Evolutionary conservation across 1,140 invertebrate species (phyloP), one percentile per base, ranked within the genome.

Genomic region (Reticulitermes speratus): DNA sequence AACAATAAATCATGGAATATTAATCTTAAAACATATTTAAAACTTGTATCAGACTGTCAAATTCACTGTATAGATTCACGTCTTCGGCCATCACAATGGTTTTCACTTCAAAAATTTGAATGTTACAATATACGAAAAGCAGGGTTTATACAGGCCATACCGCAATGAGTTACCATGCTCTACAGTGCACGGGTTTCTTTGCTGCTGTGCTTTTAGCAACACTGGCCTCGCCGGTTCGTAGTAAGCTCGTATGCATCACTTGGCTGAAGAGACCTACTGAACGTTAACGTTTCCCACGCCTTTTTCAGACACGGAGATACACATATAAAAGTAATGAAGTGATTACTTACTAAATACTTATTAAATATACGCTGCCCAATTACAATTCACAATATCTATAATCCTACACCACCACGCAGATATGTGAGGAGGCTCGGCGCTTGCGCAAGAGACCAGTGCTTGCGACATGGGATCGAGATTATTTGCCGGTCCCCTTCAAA

Each of bases 351-450:
- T 75, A 75, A 30, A 11, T 75, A 85, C 87, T 23, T 52, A 65
- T n/a, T 81, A 44, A 86, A 44, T 69, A 69, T 75, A 75, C 11
- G 16, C 86, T 86, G 32, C 38, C 25, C 44, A 84, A 30, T 87
- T 19, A 14, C 52, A 85, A 48, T 82, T 75, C 65, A 32, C 75
- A 45, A 59, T 85, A 82, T 45, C n/a, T 69, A 38, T 52, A 87
- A 30, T 52, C 30, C 52, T 83, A 25, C 30, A 38, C 38, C 45
- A 75, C 45, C 25, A 30, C 25, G 30, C 21, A 44, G 21, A n/a
- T 82, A 45, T 9, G 75, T 81, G 85, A 85, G 85, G 25, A 65
- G n/a, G 84, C 84, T 23, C n/a, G 23, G 83, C 45, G 85, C 55
- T 85, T 84, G 81, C 82, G 85, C 30, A n/a, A 25, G 65, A 48